Percentiles rank a stretch among this genome's conserved stretches.
Evolutionary conservation across 2,797 vertebrate species (phyloP).

Genomic region (Halcyon badia): DNA sequence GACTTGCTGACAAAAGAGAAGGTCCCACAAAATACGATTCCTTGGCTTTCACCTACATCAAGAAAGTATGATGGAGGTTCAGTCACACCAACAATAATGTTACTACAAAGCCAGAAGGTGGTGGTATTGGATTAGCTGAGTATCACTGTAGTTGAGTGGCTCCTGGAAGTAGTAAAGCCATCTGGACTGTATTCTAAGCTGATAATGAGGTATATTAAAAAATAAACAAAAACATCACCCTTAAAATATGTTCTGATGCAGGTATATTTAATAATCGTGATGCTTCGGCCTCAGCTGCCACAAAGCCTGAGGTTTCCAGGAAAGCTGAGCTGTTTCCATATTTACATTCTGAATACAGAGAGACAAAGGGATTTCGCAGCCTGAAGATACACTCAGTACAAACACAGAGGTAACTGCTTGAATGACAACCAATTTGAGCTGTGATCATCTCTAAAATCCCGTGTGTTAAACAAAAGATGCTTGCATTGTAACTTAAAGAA

Average conservation of each 20-base stretch:
- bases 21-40: not conserved
- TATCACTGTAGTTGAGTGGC: not conserved
- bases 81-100: fast-evolving
- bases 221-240: not conserved
- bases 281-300: not conserved
- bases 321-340: not conserved
- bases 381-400: not conserved
- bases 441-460: not conserved
- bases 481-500: not conserved
- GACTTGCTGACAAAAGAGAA: not conserved
- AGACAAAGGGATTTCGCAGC: not conserved
- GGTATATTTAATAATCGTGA: not conserved
- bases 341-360: not conserved
- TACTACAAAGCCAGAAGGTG: constrained; percentile 53
- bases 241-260: not conserved
- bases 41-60: not conserved
- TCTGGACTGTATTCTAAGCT: not conserved
- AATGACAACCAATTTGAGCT: not conserved
- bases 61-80: not conserved
- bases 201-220: not conserved
- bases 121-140: constrained; percentile 57
- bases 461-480: not conserved
- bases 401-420: not conserved
- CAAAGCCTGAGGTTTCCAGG: not conserved
- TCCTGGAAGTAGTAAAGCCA: not conserved